Evolutionary conservation across 2,888 invertebrate genomes (phyloP).

Genomic region (Cryptus armator): DNA sequence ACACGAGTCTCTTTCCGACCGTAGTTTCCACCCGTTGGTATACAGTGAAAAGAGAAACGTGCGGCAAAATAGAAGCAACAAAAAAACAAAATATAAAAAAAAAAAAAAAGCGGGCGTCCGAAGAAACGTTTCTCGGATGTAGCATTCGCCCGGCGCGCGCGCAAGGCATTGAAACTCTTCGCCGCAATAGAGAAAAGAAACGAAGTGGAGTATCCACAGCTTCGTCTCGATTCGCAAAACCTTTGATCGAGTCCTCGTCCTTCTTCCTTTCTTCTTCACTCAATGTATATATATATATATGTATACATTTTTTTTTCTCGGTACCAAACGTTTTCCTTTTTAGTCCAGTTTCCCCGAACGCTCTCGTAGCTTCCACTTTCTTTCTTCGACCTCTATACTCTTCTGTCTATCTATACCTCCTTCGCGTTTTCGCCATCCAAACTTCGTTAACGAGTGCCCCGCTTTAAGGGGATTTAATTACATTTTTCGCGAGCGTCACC

Average conservation of each 20-base stretch:
- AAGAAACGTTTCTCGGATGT: conserved; percentile 40
- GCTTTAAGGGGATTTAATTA: conserved; percentile 81
- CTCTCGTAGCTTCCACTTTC: conserved; percentile 40
- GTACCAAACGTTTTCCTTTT: conserved; percentile 29
- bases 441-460: conserved; percentile 80
- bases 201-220: conserved; percentile 27
- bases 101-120: conserved; percentile 26
- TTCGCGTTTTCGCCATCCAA: conserved; percentile 72
- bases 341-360: neutral
- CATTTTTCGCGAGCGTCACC: conserved; percentile 77
- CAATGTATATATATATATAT: neutral
- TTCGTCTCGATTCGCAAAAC: conserved; percentile 70
- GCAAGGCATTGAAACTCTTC: conserved; percentile 46
- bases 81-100: neutral
- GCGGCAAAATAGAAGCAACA: conserved; percentile 17
- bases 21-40: neutral
- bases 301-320: conserved; percentile 2
- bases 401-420: conserved; percentile 36
- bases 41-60: conserved; percentile 12
- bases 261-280: neutral
- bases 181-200: conserved; percentile 38
- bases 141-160: conserved; percentile 30
- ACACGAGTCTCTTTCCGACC: conserved; percentile 10
- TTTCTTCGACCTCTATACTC: conserved; percentile 69
- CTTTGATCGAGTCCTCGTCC: conserved; percentile 75